Base-by-base conservation (phyloP, 2,797 vertebrate genomes). In the Ctenopoma multispine region DNA sequence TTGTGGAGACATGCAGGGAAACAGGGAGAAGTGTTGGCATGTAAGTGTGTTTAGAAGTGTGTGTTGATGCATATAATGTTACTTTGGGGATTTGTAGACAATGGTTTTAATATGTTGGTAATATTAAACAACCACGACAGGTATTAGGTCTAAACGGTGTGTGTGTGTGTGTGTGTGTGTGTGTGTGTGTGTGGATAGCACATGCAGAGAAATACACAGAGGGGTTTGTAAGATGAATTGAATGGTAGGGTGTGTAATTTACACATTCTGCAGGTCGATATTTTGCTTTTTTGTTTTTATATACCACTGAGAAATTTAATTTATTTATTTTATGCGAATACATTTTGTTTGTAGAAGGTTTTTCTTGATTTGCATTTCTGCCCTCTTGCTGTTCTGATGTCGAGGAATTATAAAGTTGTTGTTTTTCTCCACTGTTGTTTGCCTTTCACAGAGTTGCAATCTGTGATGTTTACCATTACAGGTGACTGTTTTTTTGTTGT, bases 211-310 rank as follows among this genome's bases (percentile, higher is more conserved):
- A 58, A 50, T 73, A 51, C 80, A 72, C 79, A 56, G 65, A 72
- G 69, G 60, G 38, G 43, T 55, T 65, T 59, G 46, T 56, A 56
- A 63, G 29, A 69, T 68, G 64, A 80, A 77, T 82, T 69, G 65
- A 51, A 77, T 53, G 46, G 53, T 18, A 1, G 12, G 43, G 17
- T 61, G 63, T 70, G 77, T 59, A 65, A 78, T 69, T 81, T 79
- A 72, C 66, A 85, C 77, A 50, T 82, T 83, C 77, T 80, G 68
- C 73, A 29, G 78, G 61, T 89, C 86, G 76, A 74, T 83, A 75
- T 60, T 78, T 74, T 56, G 18, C 20, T 57, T n/a, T 67, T 75
- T 79, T 67, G 29, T 69, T 80, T 83, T 79, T 43, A 63, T 59
- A 64, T 77, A n/a, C 67, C 68, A 54, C 66, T 27, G 58, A 83